phyloP scores from a whole-genome alignment of 2,888 invertebrate species.

The Phytoseiulus persimilis region DNA sequence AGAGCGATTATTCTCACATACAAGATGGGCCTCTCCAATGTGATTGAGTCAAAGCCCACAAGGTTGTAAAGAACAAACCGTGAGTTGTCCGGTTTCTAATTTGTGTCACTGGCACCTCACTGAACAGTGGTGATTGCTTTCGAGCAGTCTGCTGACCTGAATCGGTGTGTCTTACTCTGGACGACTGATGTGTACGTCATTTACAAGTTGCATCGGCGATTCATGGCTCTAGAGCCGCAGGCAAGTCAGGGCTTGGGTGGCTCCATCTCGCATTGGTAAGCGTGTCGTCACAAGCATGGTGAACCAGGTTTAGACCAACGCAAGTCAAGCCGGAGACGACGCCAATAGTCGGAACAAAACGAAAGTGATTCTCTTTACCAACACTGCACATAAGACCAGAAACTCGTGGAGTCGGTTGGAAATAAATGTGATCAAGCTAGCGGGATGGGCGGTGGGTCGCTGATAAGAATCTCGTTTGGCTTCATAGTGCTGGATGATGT shows the following conservation, averaged over 20 bases:
- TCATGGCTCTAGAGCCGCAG: background rate
- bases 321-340: too few relatives aligned
- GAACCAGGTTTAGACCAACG: background rate
- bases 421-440: too few relatives aligned
- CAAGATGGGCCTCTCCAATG: too few relatives aligned
- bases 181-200: background rate
- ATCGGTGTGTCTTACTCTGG: background rate
- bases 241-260: background rate
- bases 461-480: too few relatives aligned
- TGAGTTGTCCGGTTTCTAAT: background rate
- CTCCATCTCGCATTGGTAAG: background rate
- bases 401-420: too few relatives aligned
- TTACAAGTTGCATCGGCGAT: background rate
- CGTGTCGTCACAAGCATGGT: background rate
- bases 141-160: background rate
- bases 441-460: too few relatives aligned
- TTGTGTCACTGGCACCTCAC: background rate
- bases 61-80: background rate
- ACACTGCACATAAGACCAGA: too few relatives aligned
- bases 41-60: too few relatives aligned
- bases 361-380: too few relatives aligned
- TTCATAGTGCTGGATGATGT: too few relatives aligned
- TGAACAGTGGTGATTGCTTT: background rate
- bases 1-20: too few relatives aligned
- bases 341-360: too few relatives aligned